phyloP scores from a whole-genome alignment of 2,888 invertebrate species.

The Dilophus febrilis region DNA sequence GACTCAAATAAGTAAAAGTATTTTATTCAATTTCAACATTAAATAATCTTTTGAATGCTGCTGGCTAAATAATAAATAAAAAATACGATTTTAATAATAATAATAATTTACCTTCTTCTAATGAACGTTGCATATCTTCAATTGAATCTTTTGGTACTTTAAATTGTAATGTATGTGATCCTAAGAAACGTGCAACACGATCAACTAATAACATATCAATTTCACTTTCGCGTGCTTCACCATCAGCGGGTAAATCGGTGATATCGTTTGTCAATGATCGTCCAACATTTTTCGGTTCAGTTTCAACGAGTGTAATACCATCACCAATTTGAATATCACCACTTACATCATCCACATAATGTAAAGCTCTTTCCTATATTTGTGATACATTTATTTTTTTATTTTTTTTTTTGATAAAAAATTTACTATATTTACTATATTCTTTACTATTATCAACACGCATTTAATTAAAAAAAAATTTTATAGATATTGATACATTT shows the following conservation, averaged over 20 bases:
- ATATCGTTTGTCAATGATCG: conserved; percentile 38
- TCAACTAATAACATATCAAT: conserved; percentile 57
- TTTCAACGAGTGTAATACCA: conserved; percentile 39
- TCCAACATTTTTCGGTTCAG: conserved; percentile 35
- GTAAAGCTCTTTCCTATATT: conserved; percentile 48
- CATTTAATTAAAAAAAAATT: too few species aligned
- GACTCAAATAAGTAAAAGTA: too few species aligned
- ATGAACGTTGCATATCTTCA: conserved; percentile 55
- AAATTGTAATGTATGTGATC: conserved; percentile 63
- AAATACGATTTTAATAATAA: background rate
- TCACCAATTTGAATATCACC: conserved; percentile 43
- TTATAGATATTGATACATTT: too few species aligned
- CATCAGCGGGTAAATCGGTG: conserved; percentile 52
- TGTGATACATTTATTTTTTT: too few species aligned
- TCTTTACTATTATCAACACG: too few species aligned
- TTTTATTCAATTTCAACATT: too few species aligned
- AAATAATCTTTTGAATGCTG: too few species aligned
- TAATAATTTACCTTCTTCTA: conserved; percentile 70
- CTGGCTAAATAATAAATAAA: too few species aligned
- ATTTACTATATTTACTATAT: too few species aligned
- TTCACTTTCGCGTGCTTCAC: conserved; percentile 51
- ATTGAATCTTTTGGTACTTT: conserved; percentile 59
- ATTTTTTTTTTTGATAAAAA: too few species aligned
- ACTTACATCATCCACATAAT: conserved; percentile 46
- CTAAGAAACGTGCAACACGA: conserved; percentile 55